A percentile compares a stretch with the other conserved stretches of the same genome.
phyloP scores from a whole-genome alignment of 2,113 vertebrate species.

The Saccopteryx bilineata region DNA sequence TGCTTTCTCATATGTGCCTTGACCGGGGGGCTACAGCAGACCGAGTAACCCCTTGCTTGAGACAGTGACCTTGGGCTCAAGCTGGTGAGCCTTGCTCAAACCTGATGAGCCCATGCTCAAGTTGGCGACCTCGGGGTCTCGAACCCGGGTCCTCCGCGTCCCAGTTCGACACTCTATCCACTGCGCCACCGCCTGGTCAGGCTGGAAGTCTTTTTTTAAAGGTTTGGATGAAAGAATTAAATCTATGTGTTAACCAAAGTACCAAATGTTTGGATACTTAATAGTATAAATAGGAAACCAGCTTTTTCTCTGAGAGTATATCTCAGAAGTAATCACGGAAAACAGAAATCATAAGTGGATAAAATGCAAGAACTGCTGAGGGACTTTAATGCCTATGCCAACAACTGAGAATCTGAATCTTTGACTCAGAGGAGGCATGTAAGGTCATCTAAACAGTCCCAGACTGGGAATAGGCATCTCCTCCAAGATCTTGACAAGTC shows the following conservation, averaged over 20 bases:
- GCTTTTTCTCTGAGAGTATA: neutral
- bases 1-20: too few relatives aligned
- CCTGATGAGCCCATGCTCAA: too few relatives aligned
- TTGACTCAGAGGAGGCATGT: neutral
- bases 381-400: neutral
- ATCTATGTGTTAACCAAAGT: neutral
- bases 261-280: conserved; percentile 19
- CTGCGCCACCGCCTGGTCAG: too few relatives aligned
- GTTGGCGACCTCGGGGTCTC: too few relatives aligned
- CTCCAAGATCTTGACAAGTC: neutral
- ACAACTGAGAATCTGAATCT: neutral
- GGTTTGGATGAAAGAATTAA: neutral
- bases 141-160: too few relatives aligned
- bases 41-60: too few relatives aligned
- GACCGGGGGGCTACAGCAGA: too few relatives aligned
- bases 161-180: too few relatives aligned
- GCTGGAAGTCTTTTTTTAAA: neutral
- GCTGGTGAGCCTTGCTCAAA: too few relatives aligned
- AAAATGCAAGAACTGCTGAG: neutral
- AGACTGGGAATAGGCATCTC: neutral
- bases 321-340: conserved; percentile 51
- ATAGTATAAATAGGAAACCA: neutral
- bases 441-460: neutral
- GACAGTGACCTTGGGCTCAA: too few relatives aligned
- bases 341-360: neutral